phyloP scores from a whole-genome alignment of 2,797 vertebrate genomes.

The Melanotaenia nigrans region DNA sequence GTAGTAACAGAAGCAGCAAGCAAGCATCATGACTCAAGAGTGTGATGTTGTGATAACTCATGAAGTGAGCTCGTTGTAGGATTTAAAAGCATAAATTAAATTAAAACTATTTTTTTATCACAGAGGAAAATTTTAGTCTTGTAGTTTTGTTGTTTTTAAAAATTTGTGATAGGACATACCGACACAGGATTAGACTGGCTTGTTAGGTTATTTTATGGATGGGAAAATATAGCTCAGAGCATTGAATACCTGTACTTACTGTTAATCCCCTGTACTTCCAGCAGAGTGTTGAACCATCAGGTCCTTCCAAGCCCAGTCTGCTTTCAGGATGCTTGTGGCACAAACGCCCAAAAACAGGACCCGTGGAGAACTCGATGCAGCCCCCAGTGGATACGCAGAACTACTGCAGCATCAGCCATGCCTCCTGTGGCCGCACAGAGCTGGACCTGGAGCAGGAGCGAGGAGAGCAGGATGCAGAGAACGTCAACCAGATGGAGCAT shows the following conservation, averaged over 20 bases:
- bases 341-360: slow-evolving; percentile 80
- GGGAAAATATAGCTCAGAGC: not conserved
- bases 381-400: slow-evolving; percentile 83
- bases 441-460: slow-evolving; percentile 66
- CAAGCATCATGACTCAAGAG: no score
- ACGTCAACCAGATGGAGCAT: slow-evolving; percentile 40
- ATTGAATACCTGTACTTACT: not conserved
- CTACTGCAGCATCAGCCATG: slow-evolving; percentile 91
- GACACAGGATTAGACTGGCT: not conserved
- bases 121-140: no score
- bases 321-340: slow-evolving; percentile 83
- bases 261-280: slow-evolving; percentile 41
- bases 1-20: no score
- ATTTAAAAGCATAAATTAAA: no score
- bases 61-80: no score
- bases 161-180: not conserved
- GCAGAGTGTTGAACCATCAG: slow-evolving; percentile 74
- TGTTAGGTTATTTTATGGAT: no score
- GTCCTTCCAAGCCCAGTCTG: slow-evolving; percentile 63
- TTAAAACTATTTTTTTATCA: no score
- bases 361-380: slow-evolving; percentile 79
- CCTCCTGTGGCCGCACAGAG: slow-evolving; percentile 81
- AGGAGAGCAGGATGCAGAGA: slow-evolving; percentile 47
- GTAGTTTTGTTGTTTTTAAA: no score
- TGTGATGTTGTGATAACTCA: no score